Evolutionary conservation across 2,888 invertebrate species (phyloP), one percentile per base, ranked within the genome.

Genomic region (Watsonalla binaria): DNA sequence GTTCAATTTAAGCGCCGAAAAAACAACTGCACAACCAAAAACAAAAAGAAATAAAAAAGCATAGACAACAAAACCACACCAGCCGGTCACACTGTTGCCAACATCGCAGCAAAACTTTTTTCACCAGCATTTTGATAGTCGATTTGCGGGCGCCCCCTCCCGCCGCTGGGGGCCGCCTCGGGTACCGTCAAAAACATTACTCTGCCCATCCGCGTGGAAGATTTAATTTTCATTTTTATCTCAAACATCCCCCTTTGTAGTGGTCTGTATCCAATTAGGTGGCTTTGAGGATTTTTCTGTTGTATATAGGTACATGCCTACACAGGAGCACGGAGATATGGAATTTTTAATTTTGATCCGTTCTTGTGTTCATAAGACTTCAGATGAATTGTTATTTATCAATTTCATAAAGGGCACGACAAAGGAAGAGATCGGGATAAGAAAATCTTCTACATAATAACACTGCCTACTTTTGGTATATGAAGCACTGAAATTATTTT

Each of bases 211-310:
- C 91, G 82, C 75, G 76, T 80, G 91, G 91, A 91, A 91, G 91
- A 91, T 90, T 91, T 91, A 90, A 91, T 91, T 91, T 91, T 91
- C 91, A 91, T 91, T 91, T 91, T 91, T 91, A 91, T 91, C 90
- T 90, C 85, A 89, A 90, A 90, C 90, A 90, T 88, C 86, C 89
- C 85, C 83, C 89, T 91, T 91, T 90, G 91, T 90, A 89, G 90
- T 82, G 90, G 90, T 87, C 82, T 81, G 78, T 87, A 87, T 90
- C 90, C 90, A 90, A 90, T 90, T 90, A 90, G 87, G 84, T 81
- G 70, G 86, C 87, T 90, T 87, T 88, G 89, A 84, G 81, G 78
- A 78, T 87, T 88, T 83, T 85, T 81, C 85, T 82, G 77, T 77
- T 71, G 24, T 24, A 24, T 24, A 24, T 24, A 79, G 74, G 49